phyloP scores from a whole-genome alignment of 2,113 vertebrate genomes.

The cattle (Bos taurus) region ARS-UCD2.0 NC_037329.1:5224001-5224500 shows the following conservation, averaged over 20 bases:
- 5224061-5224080: not conserved
- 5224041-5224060: not conserved
- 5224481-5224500: not conserved
- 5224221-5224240: not conserved
- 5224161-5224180: not conserved
- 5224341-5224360: not conserved
- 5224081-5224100: not conserved
- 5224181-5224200: not conserved
- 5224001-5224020: not conserved
- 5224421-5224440: not conserved
- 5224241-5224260: not conserved
- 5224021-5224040: not conserved
- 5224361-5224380: not conserved
- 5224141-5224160: not conserved
- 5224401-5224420: not conserved
- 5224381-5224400: not conserved
- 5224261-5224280: not conserved
- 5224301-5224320: not conserved
- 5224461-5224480: not conserved
- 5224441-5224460: not conserved
- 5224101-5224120: not conserved
- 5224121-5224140: not conserved
- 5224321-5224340: slow-evolving; percentile 9
- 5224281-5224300: not conserved
- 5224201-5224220: not conserved